phyloP scores from a whole-genome alignment of 1,140 invertebrate species.

The Thaumatotibia leucotreta region DNA sequence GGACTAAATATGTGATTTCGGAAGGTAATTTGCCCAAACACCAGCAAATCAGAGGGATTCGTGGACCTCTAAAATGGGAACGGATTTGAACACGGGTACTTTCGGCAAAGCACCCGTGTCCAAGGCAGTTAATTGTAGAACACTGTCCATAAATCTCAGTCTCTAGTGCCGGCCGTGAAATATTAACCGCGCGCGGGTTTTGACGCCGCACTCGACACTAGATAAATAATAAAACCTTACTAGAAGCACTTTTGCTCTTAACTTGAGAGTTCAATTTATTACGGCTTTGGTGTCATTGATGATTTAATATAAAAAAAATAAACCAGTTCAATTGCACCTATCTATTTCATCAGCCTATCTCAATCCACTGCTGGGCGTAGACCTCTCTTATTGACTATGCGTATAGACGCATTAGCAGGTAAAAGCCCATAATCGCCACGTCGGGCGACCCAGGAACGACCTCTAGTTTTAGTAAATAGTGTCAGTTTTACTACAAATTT shows the following conservation, averaged over 20 bases:
- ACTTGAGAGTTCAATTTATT: neutral
- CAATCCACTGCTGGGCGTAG: too few species aligned
- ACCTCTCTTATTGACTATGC: too few species aligned
- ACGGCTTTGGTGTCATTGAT: neutral
- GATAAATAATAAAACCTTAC: slow-evolving; percentile 54
- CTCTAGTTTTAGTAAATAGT: too few species aligned
- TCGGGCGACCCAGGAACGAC: too few species aligned
- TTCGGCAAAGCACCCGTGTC: slow-evolving; percentile 18
- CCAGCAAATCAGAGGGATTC: neutral
- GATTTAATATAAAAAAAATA: too few species aligned
- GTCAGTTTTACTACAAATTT: too few species aligned
- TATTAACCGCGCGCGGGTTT: slow-evolving; percentile 66
- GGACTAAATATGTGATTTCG: too few species aligned
- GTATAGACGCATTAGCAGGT: too few species aligned
- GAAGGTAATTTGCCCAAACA: too few species aligned
- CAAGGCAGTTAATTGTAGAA: slow-evolving; percentile 62
- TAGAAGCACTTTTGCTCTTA: slow-evolving; percentile 24
- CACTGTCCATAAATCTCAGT: slow-evolving; percentile 67
- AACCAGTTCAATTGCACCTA: too few species aligned
- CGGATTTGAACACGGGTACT: neutral
- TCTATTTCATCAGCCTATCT: too few species aligned
- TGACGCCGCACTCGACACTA: slow-evolving; percentile 48
- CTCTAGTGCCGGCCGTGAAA: slow-evolving; percentile 68
- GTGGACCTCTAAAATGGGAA: neutral
- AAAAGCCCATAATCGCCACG: too few species aligned